phyloP scores from a whole-genome alignment of 2,113 vertebrate species.

The Furnarius figulus region DNA sequence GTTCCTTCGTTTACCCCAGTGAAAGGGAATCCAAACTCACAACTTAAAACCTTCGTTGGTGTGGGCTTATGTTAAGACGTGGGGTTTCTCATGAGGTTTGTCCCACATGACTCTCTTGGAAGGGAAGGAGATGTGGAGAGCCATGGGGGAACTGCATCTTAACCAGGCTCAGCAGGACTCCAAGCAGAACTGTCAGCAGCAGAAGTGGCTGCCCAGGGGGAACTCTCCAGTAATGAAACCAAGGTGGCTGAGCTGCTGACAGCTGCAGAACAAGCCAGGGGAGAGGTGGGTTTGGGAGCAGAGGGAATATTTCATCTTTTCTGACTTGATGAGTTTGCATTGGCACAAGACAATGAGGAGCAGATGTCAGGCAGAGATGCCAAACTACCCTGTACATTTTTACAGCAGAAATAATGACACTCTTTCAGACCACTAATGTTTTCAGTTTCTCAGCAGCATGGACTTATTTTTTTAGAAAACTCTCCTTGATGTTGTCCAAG shows the following conservation, averaged over 20 bases:
- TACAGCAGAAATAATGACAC: conserved; percentile 40
- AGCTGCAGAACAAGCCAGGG: conserved; percentile 32
- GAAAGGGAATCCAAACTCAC: background rate
- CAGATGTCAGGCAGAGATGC: conserved; percentile 50
- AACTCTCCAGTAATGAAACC: background rate
- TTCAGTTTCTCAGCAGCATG: background rate
- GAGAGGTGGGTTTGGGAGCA: conserved; percentile 41
- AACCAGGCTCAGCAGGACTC: conserved; percentile 4
- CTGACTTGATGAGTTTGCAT: conserved; percentile 60
- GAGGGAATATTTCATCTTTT: conserved; percentile 52
- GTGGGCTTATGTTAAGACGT: background rate
- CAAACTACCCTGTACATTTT: conserved; percentile 44
- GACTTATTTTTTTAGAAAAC: background rate
- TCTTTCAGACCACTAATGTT: conserved; percentile 1
- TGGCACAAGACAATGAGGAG: conserved; percentile 57
- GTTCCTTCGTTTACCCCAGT: background rate
- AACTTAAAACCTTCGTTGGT: fast-evolving
- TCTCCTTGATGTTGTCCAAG: background rate
- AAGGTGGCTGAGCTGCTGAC: conserved; percentile 56
- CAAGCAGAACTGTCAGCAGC: conserved; percentile 57
- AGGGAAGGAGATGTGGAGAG: background rate
- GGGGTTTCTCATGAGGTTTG: background rate
- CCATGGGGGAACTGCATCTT: background rate
- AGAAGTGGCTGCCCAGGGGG: conserved; percentile 25
- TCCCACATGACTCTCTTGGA: background rate